A percentile compares a stretch with the other conserved stretches of the same genome.
Conservation (phyloP, 2,888 invertebrate genomes). For the Zelleria hepariella region DNA sequence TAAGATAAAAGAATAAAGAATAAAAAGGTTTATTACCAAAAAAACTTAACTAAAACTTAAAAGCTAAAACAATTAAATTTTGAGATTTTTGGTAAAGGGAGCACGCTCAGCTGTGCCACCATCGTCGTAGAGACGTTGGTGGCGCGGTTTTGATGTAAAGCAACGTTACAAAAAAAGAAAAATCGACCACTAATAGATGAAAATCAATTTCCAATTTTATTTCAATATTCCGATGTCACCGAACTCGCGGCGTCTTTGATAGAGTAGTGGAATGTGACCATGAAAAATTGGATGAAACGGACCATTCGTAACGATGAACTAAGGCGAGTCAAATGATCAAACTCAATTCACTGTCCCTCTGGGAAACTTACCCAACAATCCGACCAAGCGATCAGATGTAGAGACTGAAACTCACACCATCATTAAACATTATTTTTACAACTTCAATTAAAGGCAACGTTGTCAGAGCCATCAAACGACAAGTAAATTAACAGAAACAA, state of each 20-base stretch:
- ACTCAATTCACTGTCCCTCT: slow-evolving; percentile 15
- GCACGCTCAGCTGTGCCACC: too few relatives aligned
- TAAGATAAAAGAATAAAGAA: too few relatives aligned
- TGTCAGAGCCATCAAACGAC: slow-evolving; percentile 22
- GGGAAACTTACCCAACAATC: not conserved
- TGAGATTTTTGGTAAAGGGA: too few relatives aligned
- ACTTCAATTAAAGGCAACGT: slow-evolving; percentile 13
- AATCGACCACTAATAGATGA: not conserved
- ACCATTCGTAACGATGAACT: slow-evolving; percentile 4
- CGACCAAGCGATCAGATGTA: not conserved
- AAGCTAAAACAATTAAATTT: too few relatives aligned
- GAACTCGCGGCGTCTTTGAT: slow-evolving; percentile 4
- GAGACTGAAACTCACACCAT: not conserved
- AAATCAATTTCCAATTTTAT: not conserved
- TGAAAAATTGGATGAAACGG: slow-evolving; percentile 1
- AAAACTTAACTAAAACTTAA: too few relatives aligned
- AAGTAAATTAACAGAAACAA: slow-evolving; percentile 63
- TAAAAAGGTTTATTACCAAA: too few relatives aligned
- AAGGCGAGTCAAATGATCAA: slow-evolving; percentile 46
- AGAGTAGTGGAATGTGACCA: slow-evolving; percentile 7
- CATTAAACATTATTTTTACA: not conserved
- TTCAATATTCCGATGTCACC: slow-evolving; percentile 1
- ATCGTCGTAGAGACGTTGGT: too few relatives aligned
- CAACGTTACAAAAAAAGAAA: not conserved
- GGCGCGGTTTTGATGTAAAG: too few relatives aligned